phyloP scores from a whole-genome alignment of 2,113 vertebrate species.

The human (Homo sapiens) region GRCh38 chr1:247096501-247097000 shows the following conservation, averaged over 20 bases:
- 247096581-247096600: accelerated
- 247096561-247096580: not conserved
- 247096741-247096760: not conserved
- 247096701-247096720: not conserved
- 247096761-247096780: not conserved
- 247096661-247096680: not conserved
- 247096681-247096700: not conserved
- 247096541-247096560: accelerated
- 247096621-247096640: not conserved
- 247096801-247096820: not conserved
- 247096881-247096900: not conserved
- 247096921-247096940: not conserved
- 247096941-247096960: not conserved
- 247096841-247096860: not conserved
- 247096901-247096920: not conserved
- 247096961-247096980: accelerated
- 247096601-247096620: accelerated
- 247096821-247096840: not conserved
- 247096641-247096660: not conserved
- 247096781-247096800: not conserved
- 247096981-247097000: not conserved
- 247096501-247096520: not conserved
- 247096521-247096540: accelerated
- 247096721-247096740: not conserved
- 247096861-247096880: too few relatives aligned